Evolutionary conservation across 2,113 vertebrate species (phyloP).

Genomic region (Bombycilla garrulus): DNA sequence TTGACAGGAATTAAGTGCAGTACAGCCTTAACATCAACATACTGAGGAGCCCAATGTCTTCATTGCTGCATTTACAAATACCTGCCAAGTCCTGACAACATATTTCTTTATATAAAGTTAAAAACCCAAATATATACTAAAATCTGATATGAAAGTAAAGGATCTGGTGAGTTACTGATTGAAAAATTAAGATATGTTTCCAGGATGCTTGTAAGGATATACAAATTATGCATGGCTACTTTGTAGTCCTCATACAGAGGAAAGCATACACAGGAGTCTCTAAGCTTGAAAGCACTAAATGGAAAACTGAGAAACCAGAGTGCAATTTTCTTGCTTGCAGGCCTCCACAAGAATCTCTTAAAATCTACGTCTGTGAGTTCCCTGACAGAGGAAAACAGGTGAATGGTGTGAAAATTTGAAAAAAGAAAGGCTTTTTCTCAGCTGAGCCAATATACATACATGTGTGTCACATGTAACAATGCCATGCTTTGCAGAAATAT

Average conservation of each 20-base stretch:
- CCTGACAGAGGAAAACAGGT: not conserved
- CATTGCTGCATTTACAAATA: not conserved
- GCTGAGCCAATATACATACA: not conserved
- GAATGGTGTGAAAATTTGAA: not conserved
- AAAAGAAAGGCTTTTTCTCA: not conserved
- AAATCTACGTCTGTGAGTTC: not conserved
- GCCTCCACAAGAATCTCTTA: not conserved
- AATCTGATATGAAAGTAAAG: not conserved
- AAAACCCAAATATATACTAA: not conserved
- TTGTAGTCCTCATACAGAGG: not conserved
- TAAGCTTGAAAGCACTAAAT: not conserved
- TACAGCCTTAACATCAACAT: not conserved
- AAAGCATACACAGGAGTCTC: not conserved
- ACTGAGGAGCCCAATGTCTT: not conserved
- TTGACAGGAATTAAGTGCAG: not conserved
- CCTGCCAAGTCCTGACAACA: not conserved
- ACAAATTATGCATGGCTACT: not conserved
- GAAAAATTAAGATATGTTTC: not conserved
- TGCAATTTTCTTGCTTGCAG: not conserved
- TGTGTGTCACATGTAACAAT: not conserved
- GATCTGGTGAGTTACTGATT: not conserved
- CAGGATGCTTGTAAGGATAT: not conserved
- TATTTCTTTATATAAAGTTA: not conserved
- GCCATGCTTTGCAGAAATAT: not conserved
- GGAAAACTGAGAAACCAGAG: not conserved